phyloP scores from a whole-genome alignment of 1,140 invertebrate genomes.

The Monomorium pharaonis region DNA sequence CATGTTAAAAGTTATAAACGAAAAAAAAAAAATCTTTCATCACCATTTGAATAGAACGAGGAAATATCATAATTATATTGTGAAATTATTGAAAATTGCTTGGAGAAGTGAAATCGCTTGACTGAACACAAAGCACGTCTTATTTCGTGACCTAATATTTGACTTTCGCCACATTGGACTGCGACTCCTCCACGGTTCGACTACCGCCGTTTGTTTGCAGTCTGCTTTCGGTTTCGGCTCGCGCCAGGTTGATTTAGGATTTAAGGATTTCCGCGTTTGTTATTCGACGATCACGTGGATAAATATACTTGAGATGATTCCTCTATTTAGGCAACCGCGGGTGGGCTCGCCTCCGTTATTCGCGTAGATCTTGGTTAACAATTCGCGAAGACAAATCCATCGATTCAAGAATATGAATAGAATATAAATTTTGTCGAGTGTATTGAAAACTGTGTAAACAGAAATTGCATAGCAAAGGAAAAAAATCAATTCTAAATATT shows the following conservation, averaged over 20 bases:
- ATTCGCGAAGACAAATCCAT: background rate
- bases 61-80: background rate
- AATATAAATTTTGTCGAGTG: background rate
- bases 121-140: conserved; percentile 65
- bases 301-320: conserved; percentile 80
- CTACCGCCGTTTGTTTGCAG: conserved; percentile 79
- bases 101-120: conserved; percentile 62
- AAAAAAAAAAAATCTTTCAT: background rate
- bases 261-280: conserved; percentile 82
- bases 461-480: background rate
- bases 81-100: conserved; percentile 21
- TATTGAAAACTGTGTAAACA: background rate
- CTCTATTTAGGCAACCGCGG: conserved; percentile 70
- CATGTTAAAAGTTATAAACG: background rate
- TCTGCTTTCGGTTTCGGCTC: conserved; percentile 72
- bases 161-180: conserved; percentile 79
- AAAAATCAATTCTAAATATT: background rate
- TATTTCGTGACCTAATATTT: conserved; percentile 83
- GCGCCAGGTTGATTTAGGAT: conserved; percentile 84
- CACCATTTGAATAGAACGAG: background rate
- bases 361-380: background rate
- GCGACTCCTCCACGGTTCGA: conserved; percentile 51
- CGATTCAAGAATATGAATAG: background rate
- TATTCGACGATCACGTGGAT: conserved; percentile 81
- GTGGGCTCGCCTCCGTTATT: conserved; percentile 58